Evolutionary conservation across 2,113 vertebrate genomes (phyloP).

Genomic region (Nothobranchius kuhntae): DNA sequence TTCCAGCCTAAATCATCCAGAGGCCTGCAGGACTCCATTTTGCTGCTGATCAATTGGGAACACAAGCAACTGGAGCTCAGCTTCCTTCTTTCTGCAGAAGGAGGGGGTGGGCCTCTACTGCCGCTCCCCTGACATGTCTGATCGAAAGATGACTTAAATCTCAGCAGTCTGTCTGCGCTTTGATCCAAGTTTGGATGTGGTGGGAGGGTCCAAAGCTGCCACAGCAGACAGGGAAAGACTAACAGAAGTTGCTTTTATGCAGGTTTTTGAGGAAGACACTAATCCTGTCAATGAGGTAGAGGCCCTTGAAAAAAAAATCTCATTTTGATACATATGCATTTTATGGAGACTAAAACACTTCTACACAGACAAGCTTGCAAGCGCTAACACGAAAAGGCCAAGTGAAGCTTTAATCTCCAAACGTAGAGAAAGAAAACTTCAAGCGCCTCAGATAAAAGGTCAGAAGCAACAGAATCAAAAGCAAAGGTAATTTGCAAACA

Average conservation of each 20-base stretch:
- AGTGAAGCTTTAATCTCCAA: slow-evolving; percentile 32
- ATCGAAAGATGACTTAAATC: slow-evolving; percentile 41
- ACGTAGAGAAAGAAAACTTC: slow-evolving; percentile 18
- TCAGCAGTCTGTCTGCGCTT: slow-evolving; percentile 48
- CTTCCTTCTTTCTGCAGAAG: slow-evolving; percentile 35
- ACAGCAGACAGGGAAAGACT: slow-evolving; percentile 4
- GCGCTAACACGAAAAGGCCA: slow-evolving; percentile 11
- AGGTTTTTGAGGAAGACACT: too few species aligned
- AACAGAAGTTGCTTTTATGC: too few species aligned
- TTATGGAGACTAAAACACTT: too few species aligned
- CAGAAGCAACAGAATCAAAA: slow-evolving; percentile 51
- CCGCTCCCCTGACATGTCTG: not conserved
- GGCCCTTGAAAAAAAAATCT: too few species aligned
- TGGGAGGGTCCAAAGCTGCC: slow-evolving; percentile 7
- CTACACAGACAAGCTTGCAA: not conserved
- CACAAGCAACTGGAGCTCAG: slow-evolving; percentile 16
- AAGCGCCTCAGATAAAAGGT: slow-evolving; percentile 57
- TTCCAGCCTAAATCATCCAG: slow-evolving; percentile 32
- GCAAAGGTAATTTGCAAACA: slow-evolving; percentile 5
- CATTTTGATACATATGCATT: too few species aligned
- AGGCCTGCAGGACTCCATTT: slow-evolving; percentile 38
- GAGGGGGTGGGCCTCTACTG: not conserved
- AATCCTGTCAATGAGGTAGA: too few species aligned
- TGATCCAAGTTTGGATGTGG: slow-evolving; percentile 20
- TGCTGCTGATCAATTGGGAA: slow-evolving; percentile 53